phyloP scores from a whole-genome alignment of 2,888 invertebrate species.

The Ryuthela nishihirai region DNA sequence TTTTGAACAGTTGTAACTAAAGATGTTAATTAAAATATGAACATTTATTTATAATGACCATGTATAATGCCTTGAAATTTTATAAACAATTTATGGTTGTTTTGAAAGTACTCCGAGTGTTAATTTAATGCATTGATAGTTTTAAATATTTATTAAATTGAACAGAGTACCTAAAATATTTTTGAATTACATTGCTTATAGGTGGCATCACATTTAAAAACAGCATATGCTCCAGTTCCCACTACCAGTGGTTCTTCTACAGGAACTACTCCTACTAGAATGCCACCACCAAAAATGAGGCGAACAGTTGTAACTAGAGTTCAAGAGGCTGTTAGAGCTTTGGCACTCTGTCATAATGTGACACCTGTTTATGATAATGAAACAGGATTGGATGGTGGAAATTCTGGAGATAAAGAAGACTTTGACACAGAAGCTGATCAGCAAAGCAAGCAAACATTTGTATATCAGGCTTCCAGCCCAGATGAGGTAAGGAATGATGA shows the following conservation, averaged over 20 bases:
- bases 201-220: slow-evolving; percentile 55
- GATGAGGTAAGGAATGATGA: slow-evolving; percentile 58
- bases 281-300: slow-evolving; percentile 56
- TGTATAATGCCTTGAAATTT: no score
- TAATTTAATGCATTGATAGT: no score
- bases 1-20: no score
- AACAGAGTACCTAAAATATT: no score
- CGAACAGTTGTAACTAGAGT: slow-evolving; percentile 69
- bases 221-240: slow-evolving; percentile 49
- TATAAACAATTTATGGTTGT: no score
- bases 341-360: slow-evolving; percentile 98
- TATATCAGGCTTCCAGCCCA: slow-evolving; percentile 71
- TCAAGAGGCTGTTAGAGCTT: slow-evolving; percentile 84
- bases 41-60: no score
- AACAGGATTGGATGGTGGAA: not conserved
- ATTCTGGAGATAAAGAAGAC: not conserved
- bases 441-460: slow-evolving; percentile 43
- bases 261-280: slow-evolving; percentile 34
- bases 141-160: not conserved
- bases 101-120: no score
- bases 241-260: slow-evolving; percentile 14
- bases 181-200: no score
- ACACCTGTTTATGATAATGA: slow-evolving; percentile 83
- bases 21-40: no score
- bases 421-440: slow-evolving; percentile 31